Evolutionary conservation across 1,140 invertebrate species (phyloP).

Genomic region (Lepidurus couesii): DNA sequence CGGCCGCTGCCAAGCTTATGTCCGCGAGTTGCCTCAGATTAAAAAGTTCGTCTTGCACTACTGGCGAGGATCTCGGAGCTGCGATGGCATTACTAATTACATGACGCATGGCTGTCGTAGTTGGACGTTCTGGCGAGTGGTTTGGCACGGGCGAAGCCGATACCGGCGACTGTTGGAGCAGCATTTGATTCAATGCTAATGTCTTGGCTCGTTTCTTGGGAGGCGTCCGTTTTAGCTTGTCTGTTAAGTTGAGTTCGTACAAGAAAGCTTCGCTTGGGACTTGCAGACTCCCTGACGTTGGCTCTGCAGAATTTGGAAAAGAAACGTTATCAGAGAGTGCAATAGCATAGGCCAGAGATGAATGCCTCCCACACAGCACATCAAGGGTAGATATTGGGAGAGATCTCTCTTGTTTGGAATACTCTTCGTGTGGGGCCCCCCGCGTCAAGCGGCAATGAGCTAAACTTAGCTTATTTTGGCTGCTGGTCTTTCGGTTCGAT

Average conservation of each 20-base stretch:
- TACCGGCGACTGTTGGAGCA: slow-evolving; percentile 27
- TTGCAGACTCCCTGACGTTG: not conserved
- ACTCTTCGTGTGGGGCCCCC: slow-evolving; percentile 1
- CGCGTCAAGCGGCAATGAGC: not conserved
- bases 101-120: not conserved
- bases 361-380: not conserved
- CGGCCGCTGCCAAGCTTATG: slow-evolving; percentile 55
- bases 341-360: not conserved
- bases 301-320: not conserved
- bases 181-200: not conserved
- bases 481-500: not conserved
- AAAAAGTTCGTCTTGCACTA: slow-evolving; percentile 53
- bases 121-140: slow-evolving; percentile 28
- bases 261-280: slow-evolving; percentile 6
- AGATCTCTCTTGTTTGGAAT: not conserved
- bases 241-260: not conserved
- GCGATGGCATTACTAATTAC: slow-evolving; percentile 4
- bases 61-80: slow-evolving; percentile 37
- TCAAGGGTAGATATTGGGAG: slow-evolving; percentile 1
- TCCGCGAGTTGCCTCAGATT: slow-evolving; percentile 68
- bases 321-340: not conserved
- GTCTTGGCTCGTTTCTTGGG: not conserved
- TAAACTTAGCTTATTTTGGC: slow-evolving; percentile 20
- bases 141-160: slow-evolving; percentile 8
- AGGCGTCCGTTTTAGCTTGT: not conserved